Percentiles rank a stretch among this genome's conserved stretches.
Evolutionary conservation across 1,140 invertebrate species (phyloP).

Genomic region (Bombus waltoni): DNA sequence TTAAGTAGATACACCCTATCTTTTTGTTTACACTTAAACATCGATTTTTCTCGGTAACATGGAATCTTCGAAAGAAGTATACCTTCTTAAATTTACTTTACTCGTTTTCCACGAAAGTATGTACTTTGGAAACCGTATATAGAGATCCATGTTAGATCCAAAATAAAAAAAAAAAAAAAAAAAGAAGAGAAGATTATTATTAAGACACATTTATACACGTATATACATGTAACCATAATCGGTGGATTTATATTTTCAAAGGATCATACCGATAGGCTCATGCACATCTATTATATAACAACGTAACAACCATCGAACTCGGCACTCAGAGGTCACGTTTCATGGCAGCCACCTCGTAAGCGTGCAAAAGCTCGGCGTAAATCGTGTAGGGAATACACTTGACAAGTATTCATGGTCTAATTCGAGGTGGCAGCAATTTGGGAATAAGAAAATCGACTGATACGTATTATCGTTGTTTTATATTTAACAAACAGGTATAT

Average conservation of each 20-base stretch:
- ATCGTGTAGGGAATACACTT: conserved; percentile 55
- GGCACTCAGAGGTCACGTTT: conserved; percentile 50
- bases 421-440: neutral
- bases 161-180: neutral
- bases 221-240: neutral
- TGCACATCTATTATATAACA: conserved; percentile 53
- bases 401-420: conserved; percentile 28
- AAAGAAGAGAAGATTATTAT: neutral
- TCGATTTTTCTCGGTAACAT: no score
- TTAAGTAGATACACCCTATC: neutral
- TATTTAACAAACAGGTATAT: no score
- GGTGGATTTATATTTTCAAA: conserved; percentile 4
- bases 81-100: no score
- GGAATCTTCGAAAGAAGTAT: no score
- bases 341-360: conserved; percentile 74
- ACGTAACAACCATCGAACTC: conserved; percentile 56
- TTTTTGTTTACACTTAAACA: neutral
- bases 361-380: conserved; percentile 79
- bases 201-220: neutral
- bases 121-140: no score
- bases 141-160: neutral
- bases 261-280: conserved; percentile 45
- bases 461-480: no score
- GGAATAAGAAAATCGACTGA: neutral
- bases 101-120: no score